These are phyloP conservation scores for Eudasyphora cyanicolor DNA, from an alignment of 2,888 invertebrate genomes.

Conservation along the genomic window DNA sequence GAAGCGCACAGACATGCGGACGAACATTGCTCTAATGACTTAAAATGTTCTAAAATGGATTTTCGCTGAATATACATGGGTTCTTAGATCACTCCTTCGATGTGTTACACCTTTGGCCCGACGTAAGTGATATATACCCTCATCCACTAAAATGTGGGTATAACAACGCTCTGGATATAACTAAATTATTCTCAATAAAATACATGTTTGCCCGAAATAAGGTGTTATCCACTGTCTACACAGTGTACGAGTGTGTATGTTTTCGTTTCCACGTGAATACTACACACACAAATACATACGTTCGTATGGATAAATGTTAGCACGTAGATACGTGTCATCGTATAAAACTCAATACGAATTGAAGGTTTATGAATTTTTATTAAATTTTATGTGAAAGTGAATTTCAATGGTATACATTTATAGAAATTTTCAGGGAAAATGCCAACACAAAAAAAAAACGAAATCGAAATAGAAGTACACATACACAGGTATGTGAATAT, in stretches of 20 bases:
- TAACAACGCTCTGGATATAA: too few species aligned
- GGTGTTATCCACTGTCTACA: too few species aligned
- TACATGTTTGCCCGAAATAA: too few species aligned
- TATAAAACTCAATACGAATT: conserved; percentile 25
- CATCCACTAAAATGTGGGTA: too few species aligned
- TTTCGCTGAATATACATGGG: too few species aligned
- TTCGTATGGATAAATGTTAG: background rate
- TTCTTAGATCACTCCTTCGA: too few species aligned
- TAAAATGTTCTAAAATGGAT: too few species aligned
- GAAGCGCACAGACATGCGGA: too few species aligned
- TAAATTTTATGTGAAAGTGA: conserved; percentile 46
- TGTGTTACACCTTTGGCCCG: too few species aligned
- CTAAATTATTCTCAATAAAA: too few species aligned
- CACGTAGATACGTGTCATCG: background rate
- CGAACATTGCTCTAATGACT: too few species aligned
- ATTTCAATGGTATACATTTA: conserved; percentile 35
- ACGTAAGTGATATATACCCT: too few species aligned
- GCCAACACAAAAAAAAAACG: conserved; percentile 8
- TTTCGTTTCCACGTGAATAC: background rate
- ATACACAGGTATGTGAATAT: conserved; percentile 1
- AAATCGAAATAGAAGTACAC: conserved; percentile 23
- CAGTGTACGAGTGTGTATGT: conserved; percentile 1
- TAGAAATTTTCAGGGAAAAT: conserved; percentile 30
- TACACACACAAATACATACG: background rate
- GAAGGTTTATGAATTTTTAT: conserved; percentile 44